A percentile compares a stretch with the other conserved stretches of the same genome.
Conservation (phyloP, 2,888 invertebrate species). For the Hyposoter dolosus region DNA sequence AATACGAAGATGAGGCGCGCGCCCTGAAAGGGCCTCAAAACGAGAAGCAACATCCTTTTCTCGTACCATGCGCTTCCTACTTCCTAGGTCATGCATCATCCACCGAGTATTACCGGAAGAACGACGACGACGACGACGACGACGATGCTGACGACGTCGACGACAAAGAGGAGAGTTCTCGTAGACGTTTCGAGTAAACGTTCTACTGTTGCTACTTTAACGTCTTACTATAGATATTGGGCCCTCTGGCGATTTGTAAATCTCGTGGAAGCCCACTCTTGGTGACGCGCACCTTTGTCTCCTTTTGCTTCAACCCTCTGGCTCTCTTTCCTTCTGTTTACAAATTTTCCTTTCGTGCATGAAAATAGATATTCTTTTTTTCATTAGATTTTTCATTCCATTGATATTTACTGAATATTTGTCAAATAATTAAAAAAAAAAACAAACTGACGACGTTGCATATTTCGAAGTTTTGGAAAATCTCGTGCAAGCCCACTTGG, state of each 20-base stretch:
- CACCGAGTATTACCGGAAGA: conserved; percentile 61
- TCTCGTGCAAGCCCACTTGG: conserved; percentile 39
- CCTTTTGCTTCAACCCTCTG: neutral
- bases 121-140: conserved; percentile 30
- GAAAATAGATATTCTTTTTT: neutral
- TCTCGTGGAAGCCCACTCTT: conserved; percentile 56
- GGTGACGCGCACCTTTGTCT: conserved; percentile 38
- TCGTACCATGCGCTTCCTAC: conserved; percentile 19
- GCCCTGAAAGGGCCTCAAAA: neutral
- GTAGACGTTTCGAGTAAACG: conserved; percentile 48
- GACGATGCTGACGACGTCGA: too few relatives aligned
- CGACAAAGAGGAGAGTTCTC: conserved; percentile 36
- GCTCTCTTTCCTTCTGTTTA: conserved; percentile 12
- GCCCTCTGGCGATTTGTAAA: conserved; percentile 66
- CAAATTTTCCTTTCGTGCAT: neutral
- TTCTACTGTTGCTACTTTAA: conserved; percentile 39
- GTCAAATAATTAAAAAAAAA: neutral
- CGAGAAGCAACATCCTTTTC: conserved; percentile 32
- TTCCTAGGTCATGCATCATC: conserved; percentile 61
- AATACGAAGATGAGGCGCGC: conserved; percentile 53
- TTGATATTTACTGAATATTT: neutral
- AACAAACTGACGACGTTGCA: neutral
- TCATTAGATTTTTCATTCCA: neutral
- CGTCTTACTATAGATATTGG: neutral
- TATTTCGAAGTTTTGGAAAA: neutral